Base-by-base conservation (phyloP, 2,113 vertebrate genomes). In the Tachysurus fulvidraco region DNA sequence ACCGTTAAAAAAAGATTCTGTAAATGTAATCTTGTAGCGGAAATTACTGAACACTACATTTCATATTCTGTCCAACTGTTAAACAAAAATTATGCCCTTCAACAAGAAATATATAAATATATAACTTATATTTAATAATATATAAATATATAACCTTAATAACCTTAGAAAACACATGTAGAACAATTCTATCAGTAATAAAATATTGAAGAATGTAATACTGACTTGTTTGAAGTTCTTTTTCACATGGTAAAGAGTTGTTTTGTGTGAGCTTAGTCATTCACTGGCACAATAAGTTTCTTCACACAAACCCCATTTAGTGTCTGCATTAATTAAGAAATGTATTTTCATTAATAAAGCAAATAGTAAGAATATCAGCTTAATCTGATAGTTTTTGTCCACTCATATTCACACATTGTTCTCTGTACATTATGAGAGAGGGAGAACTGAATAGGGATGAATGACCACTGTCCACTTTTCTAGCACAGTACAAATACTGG, bases 31-130 rank as follows among this genome's bases (percentile, higher is more conserved):
- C 30, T 5, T 36, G 44, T 30, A 81, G 67, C 65, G 74, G 3
- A 67, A 62, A 81, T 83, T 83, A 69, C 69, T 83, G 12, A 88
- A 83, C 50, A 36, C 14, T 69, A 28, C 36, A 69, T 36, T 69
- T 36, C 36, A 36, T 1, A 12, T 30, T 67, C 28, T 69, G 28
- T 69, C 17, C 30, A 64, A 64, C 10, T 64, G 62, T 64, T n/a
- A 64, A 23, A n/a, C 25, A 64, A n/a, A n/a, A n/a, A n/a, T 11
- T 13, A 28, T 65, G 25, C 25, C 64, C 12, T 65, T 10, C n/a
- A 65, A 28, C 25, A 67, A 30, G 23, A 60, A 57, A 60, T 23
- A 36, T 23, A 60, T 21, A 4, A 64, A n/a, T 64, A 64, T 36
- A 36, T 36, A 36, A 36, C 36, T 2, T 36, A 36, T 36, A 36